Evolutionary conservation across 2,797 vertebrate genomes (phyloP).

Genomic region (Hydrocynus forskahlii): DNA sequence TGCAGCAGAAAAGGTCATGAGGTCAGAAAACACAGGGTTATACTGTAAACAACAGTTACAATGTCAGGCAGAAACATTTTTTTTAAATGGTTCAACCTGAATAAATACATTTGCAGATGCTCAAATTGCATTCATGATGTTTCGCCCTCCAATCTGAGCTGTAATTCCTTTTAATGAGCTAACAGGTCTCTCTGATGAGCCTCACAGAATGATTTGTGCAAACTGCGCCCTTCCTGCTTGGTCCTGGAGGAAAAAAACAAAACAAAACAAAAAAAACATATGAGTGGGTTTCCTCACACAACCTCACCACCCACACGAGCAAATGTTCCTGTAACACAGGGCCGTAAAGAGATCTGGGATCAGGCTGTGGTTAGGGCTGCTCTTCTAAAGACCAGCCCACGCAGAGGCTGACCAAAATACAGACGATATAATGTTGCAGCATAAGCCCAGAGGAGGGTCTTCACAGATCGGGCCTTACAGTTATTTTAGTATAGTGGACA

Average conservation of each 20-base stretch:
- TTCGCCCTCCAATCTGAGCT: constrained; percentile 18
- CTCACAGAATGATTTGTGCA: constrained; percentile 21
- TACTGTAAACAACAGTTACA: background rate
- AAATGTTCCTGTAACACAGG: constrained; percentile 25
- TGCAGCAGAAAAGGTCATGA: background rate
- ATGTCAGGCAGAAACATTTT: background rate
- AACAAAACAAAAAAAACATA: background rate
- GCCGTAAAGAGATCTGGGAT: constrained; percentile 12
- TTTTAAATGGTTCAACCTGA: background rate
- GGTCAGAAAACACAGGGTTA: background rate
- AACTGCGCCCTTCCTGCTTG: constrained; percentile 8
- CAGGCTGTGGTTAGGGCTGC: constrained; percentile 17
- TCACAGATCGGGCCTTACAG: background rate
- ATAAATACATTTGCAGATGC: background rate
- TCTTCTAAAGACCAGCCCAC: background rate
- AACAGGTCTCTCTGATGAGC: constrained; percentile 36
- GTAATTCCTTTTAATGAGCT: constrained; percentile 44
- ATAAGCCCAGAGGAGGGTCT: background rate
- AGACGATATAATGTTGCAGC: background rate
- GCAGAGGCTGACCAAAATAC: background rate
- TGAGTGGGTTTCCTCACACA: constrained; percentile 22
- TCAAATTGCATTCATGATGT: background rate
- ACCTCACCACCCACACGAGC: constrained; percentile 41
- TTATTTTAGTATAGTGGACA: too few species aligned
- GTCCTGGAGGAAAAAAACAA: background rate